Evolutionary conservation across 2,113 vertebrate genomes (phyloP).

Genomic region (Microcebus lehilahytsara): DNA sequence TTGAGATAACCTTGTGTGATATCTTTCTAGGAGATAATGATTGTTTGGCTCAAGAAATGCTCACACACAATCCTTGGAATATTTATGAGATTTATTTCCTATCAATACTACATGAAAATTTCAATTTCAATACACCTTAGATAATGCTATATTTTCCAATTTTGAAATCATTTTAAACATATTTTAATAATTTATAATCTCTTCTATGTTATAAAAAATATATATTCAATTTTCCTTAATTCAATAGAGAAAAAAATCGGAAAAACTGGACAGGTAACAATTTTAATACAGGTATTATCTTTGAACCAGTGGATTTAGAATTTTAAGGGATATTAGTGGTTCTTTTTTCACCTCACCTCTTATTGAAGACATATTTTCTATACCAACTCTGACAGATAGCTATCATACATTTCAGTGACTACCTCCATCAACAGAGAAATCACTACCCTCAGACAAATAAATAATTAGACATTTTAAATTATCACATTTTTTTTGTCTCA

Average conservation of each 20-base stretch:
- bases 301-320: neutral
- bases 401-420: neutral
- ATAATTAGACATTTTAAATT: neutral
- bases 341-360: neutral
- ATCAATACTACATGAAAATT: neutral
- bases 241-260: neutral
- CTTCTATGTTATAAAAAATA: neutral
- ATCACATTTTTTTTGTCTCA: neutral
- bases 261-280: neutral
- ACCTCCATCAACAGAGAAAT: neutral
- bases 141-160: neutral
- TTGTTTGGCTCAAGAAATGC: neutral
- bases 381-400: neutral
- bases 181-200: neutral
- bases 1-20: neutral
- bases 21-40: neutral
- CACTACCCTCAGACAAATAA: neutral
- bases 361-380: slow-evolving; percentile 2
- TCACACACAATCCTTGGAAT: neutral
- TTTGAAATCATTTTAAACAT: neutral
- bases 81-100: neutral
- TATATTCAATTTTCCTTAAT: neutral
- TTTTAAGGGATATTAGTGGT: neutral
- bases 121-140: neutral
- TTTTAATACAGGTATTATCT: neutral